Conservation (phyloP, 2,888 invertebrate genomes). For the Scrobipalpa atriplicella region DNA sequence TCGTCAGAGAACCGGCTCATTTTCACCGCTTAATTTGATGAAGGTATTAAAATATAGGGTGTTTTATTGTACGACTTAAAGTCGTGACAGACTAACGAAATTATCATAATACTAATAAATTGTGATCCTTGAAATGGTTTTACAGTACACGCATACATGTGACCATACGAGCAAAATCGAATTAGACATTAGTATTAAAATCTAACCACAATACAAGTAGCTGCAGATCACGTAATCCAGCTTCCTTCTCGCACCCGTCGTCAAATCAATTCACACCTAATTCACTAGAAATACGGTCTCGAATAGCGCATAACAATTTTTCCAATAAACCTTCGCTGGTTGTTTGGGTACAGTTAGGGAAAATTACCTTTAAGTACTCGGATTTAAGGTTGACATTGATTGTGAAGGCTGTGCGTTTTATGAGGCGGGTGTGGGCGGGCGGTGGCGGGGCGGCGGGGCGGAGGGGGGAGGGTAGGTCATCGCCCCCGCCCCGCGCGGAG, state of each 20-base stretch:
- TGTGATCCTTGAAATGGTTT: not conserved
- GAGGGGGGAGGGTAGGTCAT: constrained; percentile 66
- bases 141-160: not conserved
- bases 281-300: constrained; percentile 64
- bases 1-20: not conserved
- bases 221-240: constrained; percentile 41
- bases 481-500: constrained; percentile 52
- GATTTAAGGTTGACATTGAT: constrained; percentile 67
- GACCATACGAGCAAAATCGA: not conserved
- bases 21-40: not conserved
- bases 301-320: constrained; percentile 64
- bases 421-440: constrained; percentile 31
- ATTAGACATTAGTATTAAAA: constrained; percentile 35
- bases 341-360: constrained; percentile 45
- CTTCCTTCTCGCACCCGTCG: constrained; percentile 33
- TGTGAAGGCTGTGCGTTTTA: constrained; percentile 43
- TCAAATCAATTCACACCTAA: constrained; percentile 64
- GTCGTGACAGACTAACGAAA: not conserved
- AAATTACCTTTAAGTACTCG: constrained; percentile 54
- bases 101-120: not conserved
- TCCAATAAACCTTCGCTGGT: constrained; percentile 55
- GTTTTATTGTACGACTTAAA: not conserved
- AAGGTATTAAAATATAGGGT: not conserved
- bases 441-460: constrained; percentile 37
- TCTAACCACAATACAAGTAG: constrained; percentile 41